Base-by-base conservation (phyloP, 1,140 invertebrate genomes). In the Asbolus verrucosus region DNA sequence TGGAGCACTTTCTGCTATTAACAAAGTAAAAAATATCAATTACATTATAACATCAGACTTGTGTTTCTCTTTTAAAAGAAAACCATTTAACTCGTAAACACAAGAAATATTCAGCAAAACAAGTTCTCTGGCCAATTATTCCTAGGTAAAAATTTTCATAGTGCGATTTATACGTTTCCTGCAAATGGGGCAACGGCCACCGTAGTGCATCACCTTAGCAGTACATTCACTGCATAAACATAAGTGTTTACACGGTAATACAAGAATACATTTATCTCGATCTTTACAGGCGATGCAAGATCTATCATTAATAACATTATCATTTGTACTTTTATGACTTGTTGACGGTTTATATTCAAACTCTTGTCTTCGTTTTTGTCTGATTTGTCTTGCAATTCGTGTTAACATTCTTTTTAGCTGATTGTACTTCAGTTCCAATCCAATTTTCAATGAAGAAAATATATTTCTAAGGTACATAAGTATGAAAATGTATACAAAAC, bases 281-380 rank as follows among this genome's bases (percentile, higher is more conserved):
- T 76, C 75, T 43, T 75, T 71, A 19, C 75, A 76, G 21, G 75
- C 69, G 3, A 76, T 69, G 71, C 75, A 76, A 27, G n/a, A 69
- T 18, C 21, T 67, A 13, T 74, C 72, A 21, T 70, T 50, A 11
- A 6, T 24, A 39, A 11, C 14, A 8, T 59, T 61, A 9, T 21
- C 27, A 24, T 71, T n/a, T 11, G 3, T 27, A 27, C 8, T 27
- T 4, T 27, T 27, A 27, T 8, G 8, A 27, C 24, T 27, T 27
- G 24, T 27, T 27, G 24, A 27, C 8, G 33, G 5, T 61, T 21
- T 21, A 27, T 69, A n/a, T 67, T 21, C 14, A 33, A 30, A 30
- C 19, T 31, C n/a, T 4, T 27, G 24, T 4, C 24, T 8, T 27
- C 24, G 24, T 4, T 27, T 8, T 27, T 3, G 24, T 27, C 3